Base-by-base conservation (phyloP, 2,113 vertebrate species). In the Piprites chloris region DNA sequence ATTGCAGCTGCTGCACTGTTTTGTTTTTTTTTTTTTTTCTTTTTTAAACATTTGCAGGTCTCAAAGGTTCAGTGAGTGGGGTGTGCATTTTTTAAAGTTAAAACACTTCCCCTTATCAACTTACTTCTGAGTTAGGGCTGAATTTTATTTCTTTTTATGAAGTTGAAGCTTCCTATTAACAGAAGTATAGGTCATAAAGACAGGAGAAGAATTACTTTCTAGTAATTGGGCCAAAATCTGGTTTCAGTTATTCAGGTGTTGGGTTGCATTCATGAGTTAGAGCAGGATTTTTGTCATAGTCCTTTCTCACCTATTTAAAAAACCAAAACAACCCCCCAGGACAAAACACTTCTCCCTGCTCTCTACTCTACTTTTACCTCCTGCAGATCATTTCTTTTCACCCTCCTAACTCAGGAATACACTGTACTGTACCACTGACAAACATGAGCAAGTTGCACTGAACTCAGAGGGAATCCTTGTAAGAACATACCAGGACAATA, bases 181-280 rank as follows among this genome's bases (percentile, higher is more conserved):
- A 93, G 61, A 93, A 90, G 59, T 76, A 88, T 69, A 83, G 67
- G 93, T 89, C 93, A 91, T 96, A 91, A 87, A 94, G 94, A 96
- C 79, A 92, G 75, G 62, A 78, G 79, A 91, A 94, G 89, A 96
- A 95, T 95, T 87, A 80, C 91, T 95, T 95, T 87, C 89, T 69
- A 90, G 95, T 90, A 97, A 96, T 94, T 92, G 91, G 92, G 62
- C 65, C 90, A 95, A 94, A 95, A 94, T 97, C 96, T 95, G 85
- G 59, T 96, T 85, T 94, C 61, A 96, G 88, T 97, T 96, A 96
- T 75, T 92, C 92, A 96, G 93, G 95, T 95, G 95, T 96, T 96
- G 61, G 88, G 73, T 95, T 96, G 95, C 92, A 95, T 87, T 92
- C 66, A 53, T 68, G 86, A 92, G 79, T 73, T 90, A 87, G 66